Percentiles rank a stretch among this genome's conserved stretches.
Conservation (phyloP, 2,113 vertebrate species). For the Lagenorhynchus albirostris region DNA sequence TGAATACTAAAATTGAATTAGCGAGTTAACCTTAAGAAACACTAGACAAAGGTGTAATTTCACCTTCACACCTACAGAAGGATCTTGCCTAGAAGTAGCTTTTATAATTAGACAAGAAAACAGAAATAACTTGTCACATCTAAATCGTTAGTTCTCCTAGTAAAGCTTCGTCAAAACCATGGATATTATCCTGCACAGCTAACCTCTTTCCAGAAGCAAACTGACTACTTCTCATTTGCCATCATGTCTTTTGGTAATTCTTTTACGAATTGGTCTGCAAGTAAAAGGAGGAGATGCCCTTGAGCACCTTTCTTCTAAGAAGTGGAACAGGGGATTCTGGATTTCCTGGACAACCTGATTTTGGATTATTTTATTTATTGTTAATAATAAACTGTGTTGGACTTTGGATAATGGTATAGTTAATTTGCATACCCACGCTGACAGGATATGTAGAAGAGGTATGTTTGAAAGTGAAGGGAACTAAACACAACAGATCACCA, state of each 20-base stretch:
- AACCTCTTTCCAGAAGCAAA: neutral
- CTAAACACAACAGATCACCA: neutral
- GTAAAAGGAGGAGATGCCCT: neutral
- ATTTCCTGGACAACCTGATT: neutral
- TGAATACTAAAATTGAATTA: constrained; percentile 82
- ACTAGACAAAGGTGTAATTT: constrained; percentile 69
- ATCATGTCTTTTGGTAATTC: neutral
- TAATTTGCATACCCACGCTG: neutral
- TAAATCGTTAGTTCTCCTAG: constrained; percentile 8
- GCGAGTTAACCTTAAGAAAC: constrained; percentile 71
- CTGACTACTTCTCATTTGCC: neutral
- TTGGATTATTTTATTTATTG: neutral
- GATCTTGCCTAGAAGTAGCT: constrained; percentile 67
- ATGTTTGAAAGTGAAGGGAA: neutral
- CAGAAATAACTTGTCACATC: constrained; percentile 61
- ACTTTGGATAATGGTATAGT: neutral
- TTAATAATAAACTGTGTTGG: neutral
- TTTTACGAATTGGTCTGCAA: neutral
- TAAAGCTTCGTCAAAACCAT: neutral
- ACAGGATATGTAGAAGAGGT: neutral
- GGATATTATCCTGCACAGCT: neutral
- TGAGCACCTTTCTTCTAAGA: neutral
- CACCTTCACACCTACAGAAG: constrained; percentile 67
- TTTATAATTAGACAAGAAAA: constrained; percentile 74
- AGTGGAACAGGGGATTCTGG: neutral